phyloP scores from a whole-genome alignment of 1,140 invertebrate species.

The Apis florea region DNA sequence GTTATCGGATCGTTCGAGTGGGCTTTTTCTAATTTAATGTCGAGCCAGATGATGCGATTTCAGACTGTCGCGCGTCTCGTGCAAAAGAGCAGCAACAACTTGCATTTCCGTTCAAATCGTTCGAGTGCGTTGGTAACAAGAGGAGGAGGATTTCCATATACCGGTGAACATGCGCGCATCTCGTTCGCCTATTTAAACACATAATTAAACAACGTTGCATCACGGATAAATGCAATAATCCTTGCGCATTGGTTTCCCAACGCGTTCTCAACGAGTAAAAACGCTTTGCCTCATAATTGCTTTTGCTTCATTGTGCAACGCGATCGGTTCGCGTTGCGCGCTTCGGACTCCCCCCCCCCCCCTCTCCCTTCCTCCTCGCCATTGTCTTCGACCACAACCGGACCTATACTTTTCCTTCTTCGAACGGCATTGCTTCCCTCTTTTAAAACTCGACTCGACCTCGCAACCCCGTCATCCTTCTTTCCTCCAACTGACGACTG shows the following conservation, averaged over 20 bases:
- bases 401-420: not conserved
- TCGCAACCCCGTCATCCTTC: not conserved
- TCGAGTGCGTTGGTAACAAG: not conserved
- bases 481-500: not conserved
- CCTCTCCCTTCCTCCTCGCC: not conserved
- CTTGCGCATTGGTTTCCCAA: conserved; percentile 46
- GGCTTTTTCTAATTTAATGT: conserved; percentile 21
- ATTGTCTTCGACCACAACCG: not conserved
- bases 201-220: conserved; percentile 57
- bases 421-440: not conserved
- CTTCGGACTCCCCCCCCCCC: no score
- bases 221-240: conserved; percentile 46
- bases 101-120: not conserved
- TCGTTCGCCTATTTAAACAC: conserved; percentile 40
- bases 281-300: conserved; percentile 47
- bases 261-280: conserved; percentile 41
- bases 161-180: not conserved
- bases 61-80: not conserved
- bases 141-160: not conserved
- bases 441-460: not conserved
- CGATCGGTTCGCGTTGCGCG: conserved; percentile 27
- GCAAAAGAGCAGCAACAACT: not conserved
- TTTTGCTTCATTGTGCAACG: conserved; percentile 58
- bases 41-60: not conserved
- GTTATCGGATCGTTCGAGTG: not conserved